A percentile compares a stretch with the other conserved stretches of the same genome.
Conservation (phyloP, 1,140 invertebrate genomes). For the Neodiprion fabricii region DNA sequence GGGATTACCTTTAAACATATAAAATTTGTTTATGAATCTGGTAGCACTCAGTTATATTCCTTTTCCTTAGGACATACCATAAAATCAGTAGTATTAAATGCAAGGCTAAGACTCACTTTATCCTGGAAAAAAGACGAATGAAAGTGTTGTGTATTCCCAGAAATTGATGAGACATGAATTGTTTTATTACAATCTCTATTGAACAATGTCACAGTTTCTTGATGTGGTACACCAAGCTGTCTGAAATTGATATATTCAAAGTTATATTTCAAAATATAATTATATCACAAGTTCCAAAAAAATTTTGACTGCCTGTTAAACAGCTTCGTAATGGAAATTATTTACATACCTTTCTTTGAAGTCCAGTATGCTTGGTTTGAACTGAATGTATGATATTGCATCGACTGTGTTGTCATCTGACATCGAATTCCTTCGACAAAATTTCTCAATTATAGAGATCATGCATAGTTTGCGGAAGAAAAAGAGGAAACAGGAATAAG, state of each 20-base stretch:
- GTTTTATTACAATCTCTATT: constrained; percentile 79
- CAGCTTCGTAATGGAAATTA: constrained; percentile 20
- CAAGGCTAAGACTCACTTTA: constrained; percentile 67
- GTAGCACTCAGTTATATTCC: constrained; percentile 23
- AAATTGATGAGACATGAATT: constrained; percentile 85
- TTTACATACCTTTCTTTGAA: constrained; percentile 53
- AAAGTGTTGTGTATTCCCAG: constrained; percentile 86
- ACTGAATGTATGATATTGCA: constrained; percentile 48
- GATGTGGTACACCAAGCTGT: constrained; percentile 82
- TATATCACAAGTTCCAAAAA: constrained; percentile 16
- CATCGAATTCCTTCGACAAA: constrained; percentile 47
- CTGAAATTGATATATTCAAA: constrained; percentile 61
- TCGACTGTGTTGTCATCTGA: constrained; percentile 47
- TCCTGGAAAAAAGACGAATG: constrained; percentile 93
- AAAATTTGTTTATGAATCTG: constrained; percentile 21
- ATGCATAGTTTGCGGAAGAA: too few relatives aligned
- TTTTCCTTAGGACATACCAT: constrained; percentile 23
- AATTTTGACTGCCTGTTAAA: background rate
- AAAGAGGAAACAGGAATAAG: too few relatives aligned
- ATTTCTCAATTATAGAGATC: too few relatives aligned
- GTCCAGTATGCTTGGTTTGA: constrained; percentile 54
- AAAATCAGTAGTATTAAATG: constrained; percentile 14
- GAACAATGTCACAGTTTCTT: constrained; percentile 79
- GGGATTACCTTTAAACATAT: constrained; percentile 74
- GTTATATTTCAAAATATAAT: constrained; percentile 31